Base-by-base conservation (phyloP, 2,888 invertebrate species). In the Eulithis prunata region DNA sequence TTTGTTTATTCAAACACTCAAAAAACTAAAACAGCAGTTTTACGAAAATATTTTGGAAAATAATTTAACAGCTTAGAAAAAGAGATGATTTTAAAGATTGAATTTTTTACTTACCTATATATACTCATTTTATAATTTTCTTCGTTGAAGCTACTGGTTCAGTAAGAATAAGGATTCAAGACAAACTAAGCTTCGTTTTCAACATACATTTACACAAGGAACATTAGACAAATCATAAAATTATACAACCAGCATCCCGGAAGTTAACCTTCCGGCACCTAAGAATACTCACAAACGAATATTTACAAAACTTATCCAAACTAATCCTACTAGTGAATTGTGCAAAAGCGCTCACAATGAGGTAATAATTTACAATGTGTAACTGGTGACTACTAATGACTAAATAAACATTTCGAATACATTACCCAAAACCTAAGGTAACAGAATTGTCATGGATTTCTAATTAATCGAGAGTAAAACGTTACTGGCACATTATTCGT, bases 301-400 rank as follows among this genome's bases (percentile, higher is more conserved):
- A 87, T 88, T 85, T 88, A 88, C 89, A 87, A 80, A 73, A 77
- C 76, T 75, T 78, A 78, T 36, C 6, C 59, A 73, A 62, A 72
- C 72, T 76, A 79, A 82, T 66, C n/a, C 78, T 85, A 82, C 75
- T 85, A 87, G 91, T 90, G 90, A 86, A 89, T 88, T 86, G 91
- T 92, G 92, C 92, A 89, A 89, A 89, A 91, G 90, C 91, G 90
- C 89, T 89, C 90, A 85, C 84, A 85, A 80, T 90, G 92, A 91
- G 92, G 92, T 91, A 91, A 90, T 90, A 90, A 89, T 88, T 91
- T 91, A 91, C 85, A 83, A 82, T 84, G 90, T 90, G 88, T 89
- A 87, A 89, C 88, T 91, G 91, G 91, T 91, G 92, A 92, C 91
- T 89, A 86, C 85, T 90, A 90, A 84, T 92, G 91, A 92, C 91